phyloP scores from a whole-genome alignment of 2,888 invertebrate genomes.

The Latrodectus hesperus region DNA sequence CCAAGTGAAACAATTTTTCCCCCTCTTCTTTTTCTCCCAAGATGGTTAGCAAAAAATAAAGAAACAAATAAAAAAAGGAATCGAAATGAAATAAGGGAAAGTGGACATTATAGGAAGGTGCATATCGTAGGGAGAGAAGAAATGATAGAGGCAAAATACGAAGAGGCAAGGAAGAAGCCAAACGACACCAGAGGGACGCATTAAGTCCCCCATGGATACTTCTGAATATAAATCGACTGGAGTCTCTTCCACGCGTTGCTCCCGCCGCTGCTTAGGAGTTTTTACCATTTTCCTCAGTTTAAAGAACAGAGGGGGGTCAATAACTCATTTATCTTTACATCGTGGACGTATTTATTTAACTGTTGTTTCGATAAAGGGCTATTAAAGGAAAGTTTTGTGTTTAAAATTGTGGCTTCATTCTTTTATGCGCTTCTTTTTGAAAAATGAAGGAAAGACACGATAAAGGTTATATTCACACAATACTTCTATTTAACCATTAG shows the following conservation, averaged over 20 bases:
- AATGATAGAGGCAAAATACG: constrained; percentile 20
- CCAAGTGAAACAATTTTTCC: not conserved
- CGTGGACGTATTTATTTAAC: not conserved
- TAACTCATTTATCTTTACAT: constrained; percentile 16
- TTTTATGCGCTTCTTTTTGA: too few relatives aligned
- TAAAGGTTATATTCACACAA: too few relatives aligned
- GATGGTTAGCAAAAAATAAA: not conserved
- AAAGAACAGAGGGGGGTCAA: not conserved
- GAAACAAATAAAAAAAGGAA: not conserved
- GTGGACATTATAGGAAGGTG: constrained; percentile 56
- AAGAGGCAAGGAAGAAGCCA: constrained; percentile 20
- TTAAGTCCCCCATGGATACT: constrained; percentile 54
- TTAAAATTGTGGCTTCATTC: too few relatives aligned
- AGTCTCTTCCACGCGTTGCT: not conserved
- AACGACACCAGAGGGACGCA: constrained; percentile 63
- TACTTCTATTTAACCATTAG: too few relatives aligned
- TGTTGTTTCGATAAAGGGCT: too few relatives aligned
- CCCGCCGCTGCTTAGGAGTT: constrained; percentile 19
- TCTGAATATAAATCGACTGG: constrained; percentile 54
- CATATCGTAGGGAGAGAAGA: constrained; percentile 3
- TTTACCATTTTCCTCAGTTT: constrained; percentile 27
- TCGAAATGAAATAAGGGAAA: constrained; percentile 60
- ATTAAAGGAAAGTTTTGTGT: too few relatives aligned
- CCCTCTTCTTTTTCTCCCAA: not conserved
- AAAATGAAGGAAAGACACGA: too few relatives aligned